phyloP scores from a whole-genome alignment of 1,140 invertebrate genomes.

The Lasioglossum baleicum region DNA sequence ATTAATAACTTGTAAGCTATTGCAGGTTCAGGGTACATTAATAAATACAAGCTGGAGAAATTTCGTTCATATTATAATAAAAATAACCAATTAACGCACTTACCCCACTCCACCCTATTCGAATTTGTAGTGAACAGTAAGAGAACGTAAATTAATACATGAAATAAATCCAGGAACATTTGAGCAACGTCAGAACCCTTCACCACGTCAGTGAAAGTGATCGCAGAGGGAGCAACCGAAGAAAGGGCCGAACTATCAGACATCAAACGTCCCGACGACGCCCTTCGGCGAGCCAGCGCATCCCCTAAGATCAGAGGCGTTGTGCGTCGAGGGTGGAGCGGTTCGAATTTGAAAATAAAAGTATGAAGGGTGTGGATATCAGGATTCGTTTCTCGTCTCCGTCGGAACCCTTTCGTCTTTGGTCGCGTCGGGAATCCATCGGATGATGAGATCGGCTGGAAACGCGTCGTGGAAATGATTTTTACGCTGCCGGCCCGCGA shows the following conservation, averaged over 20 bases:
- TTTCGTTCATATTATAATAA: too few relatives aligned
- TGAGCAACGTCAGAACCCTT: too few relatives aligned
- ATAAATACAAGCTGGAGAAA: too few relatives aligned
- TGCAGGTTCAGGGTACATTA: too few relatives aligned
- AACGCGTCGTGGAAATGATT: conserved; percentile 50
- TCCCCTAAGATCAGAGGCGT: neutral
- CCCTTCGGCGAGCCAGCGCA: neutral
- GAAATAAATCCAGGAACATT: too few relatives aligned
- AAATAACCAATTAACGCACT: too few relatives aligned
- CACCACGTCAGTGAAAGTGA: too few relatives aligned
- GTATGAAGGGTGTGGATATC: conserved; percentile 23
- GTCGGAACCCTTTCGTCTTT: conserved; percentile 27
- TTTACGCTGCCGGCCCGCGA: conserved; percentile 5
- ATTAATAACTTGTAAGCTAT: too few relatives aligned
- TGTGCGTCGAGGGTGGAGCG: neutral
- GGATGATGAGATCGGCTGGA: conserved; percentile 52
- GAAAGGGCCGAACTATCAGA: neutral
- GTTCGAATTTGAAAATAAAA: conserved; percentile 41
- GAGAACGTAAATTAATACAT: too few relatives aligned
- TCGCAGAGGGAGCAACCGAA: too few relatives aligned
- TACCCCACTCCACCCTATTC: too few relatives aligned
- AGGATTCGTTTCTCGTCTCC: neutral
- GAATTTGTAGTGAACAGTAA: too few relatives aligned
- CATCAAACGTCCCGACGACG: neutral
- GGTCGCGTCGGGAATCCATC: conserved; percentile 22